A percentile compares a stretch with the other conserved stretches of the same genome.
Conservation (phyloP, 2,888 invertebrate genomes). For the Arrhopalites spinosus region DNA sequence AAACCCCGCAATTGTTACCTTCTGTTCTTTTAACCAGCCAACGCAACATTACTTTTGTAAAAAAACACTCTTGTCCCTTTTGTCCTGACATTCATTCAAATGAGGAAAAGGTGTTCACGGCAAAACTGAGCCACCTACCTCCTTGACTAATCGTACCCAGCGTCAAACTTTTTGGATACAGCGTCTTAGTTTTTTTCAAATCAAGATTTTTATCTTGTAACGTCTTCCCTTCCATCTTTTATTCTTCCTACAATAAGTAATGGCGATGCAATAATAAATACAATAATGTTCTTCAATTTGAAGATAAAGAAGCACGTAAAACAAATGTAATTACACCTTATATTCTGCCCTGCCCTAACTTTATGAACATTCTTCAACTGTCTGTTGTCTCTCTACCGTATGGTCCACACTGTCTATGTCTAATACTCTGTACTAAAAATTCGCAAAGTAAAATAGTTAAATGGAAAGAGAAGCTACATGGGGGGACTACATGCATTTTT, state of each 20-base stretch:
- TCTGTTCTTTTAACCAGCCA: no score
- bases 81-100: no score
- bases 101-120: no score
- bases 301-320: neutral
- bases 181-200: neutral
- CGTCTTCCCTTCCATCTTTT: neutral
- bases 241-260: neutral
- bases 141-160: slow-evolving; percentile 8
- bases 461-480: no score
- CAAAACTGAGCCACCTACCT: no score
- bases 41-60: no score
- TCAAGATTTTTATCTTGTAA: neutral
- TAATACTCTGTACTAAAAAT: no score
- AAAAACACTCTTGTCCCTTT: no score
- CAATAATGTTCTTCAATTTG: neutral
- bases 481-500: no score
- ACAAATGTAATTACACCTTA: neutral
- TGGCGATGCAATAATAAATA: neutral
- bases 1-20: no score
- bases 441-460: no score
- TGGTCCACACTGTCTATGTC: neutral
- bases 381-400: neutral
- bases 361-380: slow-evolving; percentile 3
- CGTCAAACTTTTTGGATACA: neutral
- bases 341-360: slow-evolving; percentile 13